Conservation (phyloP, 2,113 vertebrate species). For the Bostrychus sinensis region DNA sequence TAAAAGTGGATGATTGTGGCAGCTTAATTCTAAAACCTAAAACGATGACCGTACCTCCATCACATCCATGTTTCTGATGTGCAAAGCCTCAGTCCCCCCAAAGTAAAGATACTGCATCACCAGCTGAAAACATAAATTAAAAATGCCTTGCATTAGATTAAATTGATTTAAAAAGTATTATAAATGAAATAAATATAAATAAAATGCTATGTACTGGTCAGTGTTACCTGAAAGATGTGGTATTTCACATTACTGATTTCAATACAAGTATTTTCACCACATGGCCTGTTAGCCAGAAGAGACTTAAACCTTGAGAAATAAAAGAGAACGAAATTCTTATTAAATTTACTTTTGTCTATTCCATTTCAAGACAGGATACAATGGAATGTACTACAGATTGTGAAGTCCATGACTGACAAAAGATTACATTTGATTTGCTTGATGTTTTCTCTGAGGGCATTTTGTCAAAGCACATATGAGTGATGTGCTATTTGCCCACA, state of each 20-base stretch:
- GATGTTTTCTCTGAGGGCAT: constrained; percentile 7
- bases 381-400: neutral
- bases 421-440: neutral
- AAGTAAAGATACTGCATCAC: constrained; percentile 99
- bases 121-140: constrained; percentile 79
- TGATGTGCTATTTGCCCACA: constrained; percentile 8
- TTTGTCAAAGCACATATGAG: neutral
- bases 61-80: constrained; percentile 94
- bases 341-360: neutral
- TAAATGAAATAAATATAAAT: neutral
- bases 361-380: neutral
- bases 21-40: neutral
- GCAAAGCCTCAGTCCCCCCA: constrained; percentile 92
- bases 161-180: neutral
- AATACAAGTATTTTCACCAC: constrained; percentile 93
- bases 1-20: neutral
- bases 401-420: neutral
- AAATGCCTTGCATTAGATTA: neutral
- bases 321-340: neutral
- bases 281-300: constrained; percentile 91
- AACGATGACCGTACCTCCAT: constrained; percentile 88
- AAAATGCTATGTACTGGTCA: neutral
- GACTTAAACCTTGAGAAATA: constrained; percentile 87
- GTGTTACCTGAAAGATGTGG: constrained; percentile 93
- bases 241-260: constrained; percentile 99